phyloP scores from a whole-genome alignment of 2,797 vertebrate species.

The Austrolebias charrua region DNA sequence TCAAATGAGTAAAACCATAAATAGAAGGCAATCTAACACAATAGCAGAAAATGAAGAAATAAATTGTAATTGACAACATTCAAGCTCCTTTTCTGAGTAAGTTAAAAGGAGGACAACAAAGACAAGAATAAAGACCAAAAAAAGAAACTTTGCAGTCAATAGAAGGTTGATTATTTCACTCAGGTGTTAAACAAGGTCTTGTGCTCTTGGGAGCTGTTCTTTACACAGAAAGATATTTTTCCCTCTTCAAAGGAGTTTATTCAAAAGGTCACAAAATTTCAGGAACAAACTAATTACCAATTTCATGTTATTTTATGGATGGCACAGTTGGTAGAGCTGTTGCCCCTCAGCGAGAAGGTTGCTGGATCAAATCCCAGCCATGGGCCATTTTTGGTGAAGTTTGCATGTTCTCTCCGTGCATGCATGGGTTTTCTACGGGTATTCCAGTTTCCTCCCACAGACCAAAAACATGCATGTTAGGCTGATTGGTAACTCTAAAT shows the following conservation, averaged over 20 bases:
- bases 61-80: not conserved
- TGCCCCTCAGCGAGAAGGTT: too few species aligned
- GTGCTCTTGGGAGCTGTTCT: conserved; percentile 10
- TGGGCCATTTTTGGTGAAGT: too few species aligned
- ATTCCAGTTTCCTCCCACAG: too few species aligned
- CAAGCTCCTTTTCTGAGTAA: not conserved
- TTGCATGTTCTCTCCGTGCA: too few species aligned
- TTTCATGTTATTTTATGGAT: not conserved
- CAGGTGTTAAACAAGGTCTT: conserved; percentile 39
- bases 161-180: conserved; percentile 42
- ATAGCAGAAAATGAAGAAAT: conserved; percentile 23
- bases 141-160: conserved; percentile 17
- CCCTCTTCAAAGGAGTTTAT: conserved; percentile 33
- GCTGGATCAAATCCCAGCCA: too few species aligned
- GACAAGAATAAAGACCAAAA: conserved; percentile 15
- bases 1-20: not conserved
- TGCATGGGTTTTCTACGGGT: too few species aligned
- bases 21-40: conserved; percentile 3
- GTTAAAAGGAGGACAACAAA: conserved; percentile 25
- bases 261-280: conserved; percentile 13
- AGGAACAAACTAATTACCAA: conserved; percentile 40
- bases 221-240: conserved; percentile 11
- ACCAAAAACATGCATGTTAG: too few species aligned
- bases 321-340: too few species aligned
- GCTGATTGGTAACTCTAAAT: too few species aligned